phyloP scores from a whole-genome alignment of 1,140 invertebrate genomes.

The Euwallacea similis region DNA sequence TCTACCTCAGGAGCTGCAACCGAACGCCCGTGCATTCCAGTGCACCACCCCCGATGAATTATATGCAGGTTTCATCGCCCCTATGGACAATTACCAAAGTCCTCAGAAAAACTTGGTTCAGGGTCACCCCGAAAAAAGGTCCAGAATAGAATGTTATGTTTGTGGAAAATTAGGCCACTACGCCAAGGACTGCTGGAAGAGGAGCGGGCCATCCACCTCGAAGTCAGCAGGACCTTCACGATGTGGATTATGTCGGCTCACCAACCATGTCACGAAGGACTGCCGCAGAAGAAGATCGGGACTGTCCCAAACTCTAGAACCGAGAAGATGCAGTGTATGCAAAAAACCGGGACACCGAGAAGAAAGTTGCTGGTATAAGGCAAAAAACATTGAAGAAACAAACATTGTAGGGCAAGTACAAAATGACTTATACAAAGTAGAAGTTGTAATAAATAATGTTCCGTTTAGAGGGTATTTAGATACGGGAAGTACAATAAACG shows the following conservation, averaged over 20 bases:
- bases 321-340: slow-evolving; percentile 2
- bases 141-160: slow-evolving; percentile 12
- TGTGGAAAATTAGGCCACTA: slow-evolving; percentile 24
- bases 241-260: too few relatives aligned
- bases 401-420: slow-evolving; percentile 23
- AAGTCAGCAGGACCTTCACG: too few relatives aligned
- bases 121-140: too few relatives aligned
- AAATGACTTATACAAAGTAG: slow-evolving; percentile 28
- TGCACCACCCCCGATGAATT: background rate
- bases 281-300: too few relatives aligned
- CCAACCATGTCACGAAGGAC: too few relatives aligned
- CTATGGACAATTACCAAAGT: slow-evolving; percentile 7
- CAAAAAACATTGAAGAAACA: slow-evolving; percentile 1
- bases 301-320: too few relatives aligned
- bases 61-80: slow-evolving; percentile 5
- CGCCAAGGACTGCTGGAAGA: slow-evolving; percentile 9
- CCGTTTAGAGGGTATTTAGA: slow-evolving; percentile 24
- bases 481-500: slow-evolving; percentile 13
- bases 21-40: background rate
- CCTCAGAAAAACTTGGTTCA: background rate
- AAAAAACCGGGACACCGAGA: slow-evolving; percentile 8
- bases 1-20: background rate
- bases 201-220: too few relatives aligned
- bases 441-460: slow-evolving; percentile 20
- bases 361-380: slow-evolving; percentile 10